A percentile compares a stretch with the other conserved stretches of the same genome.
Conservation (phyloP, 2,888 invertebrate genomes). For the Patella caerulea region DNA sequence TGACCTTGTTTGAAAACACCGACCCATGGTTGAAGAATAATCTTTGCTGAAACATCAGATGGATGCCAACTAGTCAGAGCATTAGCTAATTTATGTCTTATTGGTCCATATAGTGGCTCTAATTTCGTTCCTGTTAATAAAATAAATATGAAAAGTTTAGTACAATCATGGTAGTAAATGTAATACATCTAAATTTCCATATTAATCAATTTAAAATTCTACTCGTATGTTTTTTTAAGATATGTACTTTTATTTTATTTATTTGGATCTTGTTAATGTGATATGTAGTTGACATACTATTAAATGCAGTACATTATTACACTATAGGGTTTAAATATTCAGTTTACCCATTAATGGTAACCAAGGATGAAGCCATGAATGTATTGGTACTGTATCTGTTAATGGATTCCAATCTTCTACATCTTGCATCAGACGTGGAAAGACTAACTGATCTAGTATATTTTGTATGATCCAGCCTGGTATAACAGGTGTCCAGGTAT, state of each 20-base stretch:
- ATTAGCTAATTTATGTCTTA: conserved; percentile 89
- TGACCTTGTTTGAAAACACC: conserved; percentile 79
- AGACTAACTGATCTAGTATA: conserved; percentile 84
- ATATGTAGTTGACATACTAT: no score
- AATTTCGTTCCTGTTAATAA: conserved; percentile 63
- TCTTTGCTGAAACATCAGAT: conserved; percentile 90
- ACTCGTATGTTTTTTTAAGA: neutral
- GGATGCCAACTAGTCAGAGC: conserved; percentile 97
- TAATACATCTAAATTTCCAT: neutral
- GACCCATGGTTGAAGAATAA: conserved; percentile 93
- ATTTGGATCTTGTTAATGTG: no score
- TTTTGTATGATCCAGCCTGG: conserved; percentile 88
- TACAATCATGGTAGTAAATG: neutral
- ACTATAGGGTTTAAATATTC: no score
- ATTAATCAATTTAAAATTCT: neutral
- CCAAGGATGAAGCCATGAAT: conserved; percentile 98
- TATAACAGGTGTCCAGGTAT: conserved; percentile 84
- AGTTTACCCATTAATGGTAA: conserved; percentile 82
- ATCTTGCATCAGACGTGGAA: conserved; percentile 79
- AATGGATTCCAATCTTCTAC: conserved; percentile 94
- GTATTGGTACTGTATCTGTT: conserved; percentile 93
- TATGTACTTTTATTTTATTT: no score
- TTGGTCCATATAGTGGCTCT: conserved; percentile 85
- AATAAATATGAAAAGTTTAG: neutral
- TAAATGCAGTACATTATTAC: no score